Evolutionary conservation across 2,797 vertebrate genomes (phyloP).

Genomic region (Sciurus carolinensis): DNA sequence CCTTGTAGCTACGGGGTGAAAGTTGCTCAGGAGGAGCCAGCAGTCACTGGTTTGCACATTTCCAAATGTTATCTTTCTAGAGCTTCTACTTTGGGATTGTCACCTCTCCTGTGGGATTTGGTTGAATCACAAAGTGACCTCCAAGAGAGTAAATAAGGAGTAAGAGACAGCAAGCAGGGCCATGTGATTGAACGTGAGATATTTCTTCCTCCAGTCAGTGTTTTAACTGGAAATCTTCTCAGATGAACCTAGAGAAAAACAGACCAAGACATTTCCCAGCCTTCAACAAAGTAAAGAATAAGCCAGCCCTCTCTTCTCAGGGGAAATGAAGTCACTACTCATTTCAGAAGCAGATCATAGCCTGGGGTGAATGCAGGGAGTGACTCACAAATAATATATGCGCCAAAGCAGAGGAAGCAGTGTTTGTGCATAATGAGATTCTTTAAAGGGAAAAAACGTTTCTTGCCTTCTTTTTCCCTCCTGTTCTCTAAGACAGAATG

Average conservation of each 20-base stretch:
- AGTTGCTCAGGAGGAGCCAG: neutral
- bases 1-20: neutral
- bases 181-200: neutral
- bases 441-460: neutral
- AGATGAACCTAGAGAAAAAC: slow-evolving; percentile 9
- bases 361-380: neutral
- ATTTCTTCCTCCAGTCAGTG: neutral
- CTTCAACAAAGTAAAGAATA: slow-evolving; percentile 18
- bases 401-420: slow-evolving; percentile 4
- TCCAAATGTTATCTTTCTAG: slow-evolving; percentile 26
- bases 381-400: slow-evolving; percentile 30
- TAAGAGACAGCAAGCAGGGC: slow-evolving; percentile 11
- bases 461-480: neutral
- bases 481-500: neutral
- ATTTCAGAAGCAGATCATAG: slow-evolving; percentile 4
- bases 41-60: neutral
- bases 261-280: slow-evolving; percentile 24
- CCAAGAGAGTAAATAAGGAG: neutral
- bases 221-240: slow-evolving; percentile 62
- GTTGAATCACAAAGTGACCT: neutral
- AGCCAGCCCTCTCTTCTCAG: neutral
- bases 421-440: neutral
- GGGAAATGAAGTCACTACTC: slow-evolving; percentile 69
- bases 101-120: neutral
- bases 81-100: neutral